A percentile compares a stretch with the other conserved stretches of the same genome.
Conservation (phyloP, 2,113 vertebrate species). For the Meriones unguiculatus region DNA sequence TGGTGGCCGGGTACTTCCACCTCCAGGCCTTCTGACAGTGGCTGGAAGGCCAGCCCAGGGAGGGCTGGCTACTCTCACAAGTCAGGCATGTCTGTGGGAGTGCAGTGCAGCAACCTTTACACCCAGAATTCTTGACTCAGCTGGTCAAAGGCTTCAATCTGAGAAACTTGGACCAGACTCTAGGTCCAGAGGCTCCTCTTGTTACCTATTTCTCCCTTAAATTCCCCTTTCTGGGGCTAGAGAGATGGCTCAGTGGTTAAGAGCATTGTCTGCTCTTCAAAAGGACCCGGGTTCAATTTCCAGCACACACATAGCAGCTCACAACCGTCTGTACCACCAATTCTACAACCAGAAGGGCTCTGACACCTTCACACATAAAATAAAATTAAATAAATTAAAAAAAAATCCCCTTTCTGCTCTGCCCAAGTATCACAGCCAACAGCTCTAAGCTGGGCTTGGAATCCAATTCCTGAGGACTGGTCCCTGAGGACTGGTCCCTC, state of each 20-base stretch:
- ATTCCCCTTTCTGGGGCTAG: no score
- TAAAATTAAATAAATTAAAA: no score
- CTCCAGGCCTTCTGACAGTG: not conserved
- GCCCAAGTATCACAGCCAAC: not conserved
- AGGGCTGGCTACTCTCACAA: accelerated
- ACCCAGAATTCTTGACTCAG: not conserved
- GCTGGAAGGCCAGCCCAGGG: not conserved
- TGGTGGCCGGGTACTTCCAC: not conserved
- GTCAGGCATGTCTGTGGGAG: not conserved
- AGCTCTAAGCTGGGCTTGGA: not conserved
- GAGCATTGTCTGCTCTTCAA: no score
- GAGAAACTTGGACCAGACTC: not conserved
- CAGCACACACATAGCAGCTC: no score
- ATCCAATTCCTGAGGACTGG: not conserved
- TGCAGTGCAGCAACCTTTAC: not conserved
- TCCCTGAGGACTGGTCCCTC: not conserved
- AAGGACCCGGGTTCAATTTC: no score
- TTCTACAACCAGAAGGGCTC: no score
- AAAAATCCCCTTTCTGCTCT: not conserved
- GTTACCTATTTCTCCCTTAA: not conserved
- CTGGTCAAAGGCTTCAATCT: not conserved
- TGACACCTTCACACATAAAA: no score
- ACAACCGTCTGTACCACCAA: no score
- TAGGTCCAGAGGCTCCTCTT: not conserved
- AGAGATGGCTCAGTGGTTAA: no score